These are phyloP conservation scores for Maconellicoccus hirsutus DNA, from an alignment of 1,140 invertebrate genomes.

Conservation along the genomic window DNA sequence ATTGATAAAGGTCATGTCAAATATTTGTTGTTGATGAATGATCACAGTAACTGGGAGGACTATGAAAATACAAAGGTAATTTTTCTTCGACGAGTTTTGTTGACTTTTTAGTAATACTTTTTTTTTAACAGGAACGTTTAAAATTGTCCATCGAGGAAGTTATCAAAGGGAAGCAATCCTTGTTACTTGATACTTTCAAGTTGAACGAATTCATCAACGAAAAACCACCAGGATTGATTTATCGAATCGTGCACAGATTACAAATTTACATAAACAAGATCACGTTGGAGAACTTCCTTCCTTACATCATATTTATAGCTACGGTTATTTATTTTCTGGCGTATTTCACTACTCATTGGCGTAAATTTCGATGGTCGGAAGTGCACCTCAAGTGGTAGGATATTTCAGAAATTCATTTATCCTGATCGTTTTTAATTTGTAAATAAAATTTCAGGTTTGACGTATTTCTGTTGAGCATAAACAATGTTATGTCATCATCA, in stretches of 20 bases:
- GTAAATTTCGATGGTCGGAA: background rate
- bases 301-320: background rate
- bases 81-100: background rate
- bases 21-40: background rate
- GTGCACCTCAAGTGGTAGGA: background rate
- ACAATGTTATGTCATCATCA: background rate
- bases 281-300: background rate
- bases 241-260: background rate
- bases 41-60: background rate
- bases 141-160: background rate
- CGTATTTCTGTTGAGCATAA: background rate
- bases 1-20: background rate
- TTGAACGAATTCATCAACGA: background rate
- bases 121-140: background rate
- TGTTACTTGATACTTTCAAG: background rate
- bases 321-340: slow-evolving; percentile 2
- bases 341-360: background rate
- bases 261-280: background rate
- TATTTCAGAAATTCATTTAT: too few relatives aligned
- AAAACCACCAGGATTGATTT: slow-evolving; percentile 4
- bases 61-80: slow-evolving; percentile 3
- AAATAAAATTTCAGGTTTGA: background rate
- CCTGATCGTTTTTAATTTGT: background rate
- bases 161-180: background rate
- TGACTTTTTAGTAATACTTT: background rate